These are phyloP conservation scores for Barbus barbus DNA, from an alignment of 2,113 vertebrate species.

Conservation along the genomic window DNA sequence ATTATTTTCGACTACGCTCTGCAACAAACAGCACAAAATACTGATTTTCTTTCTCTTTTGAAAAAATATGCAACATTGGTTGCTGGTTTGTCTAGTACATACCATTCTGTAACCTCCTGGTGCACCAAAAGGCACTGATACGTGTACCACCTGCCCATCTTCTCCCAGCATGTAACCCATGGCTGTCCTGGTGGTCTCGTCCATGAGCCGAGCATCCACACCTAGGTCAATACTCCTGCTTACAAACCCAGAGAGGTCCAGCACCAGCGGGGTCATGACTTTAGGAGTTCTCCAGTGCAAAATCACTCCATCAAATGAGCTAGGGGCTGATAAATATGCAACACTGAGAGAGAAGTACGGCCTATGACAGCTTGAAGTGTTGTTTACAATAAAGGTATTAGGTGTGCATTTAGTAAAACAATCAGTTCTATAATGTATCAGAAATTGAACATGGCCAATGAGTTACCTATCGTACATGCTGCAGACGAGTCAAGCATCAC, in stretches of 20 bases:
- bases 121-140: slow-evolving; percentile 60
- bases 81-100: neutral
- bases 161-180: slow-evolving; percentile 52
- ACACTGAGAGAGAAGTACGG: neutral
- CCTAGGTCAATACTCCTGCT: slow-evolving; percentile 53
- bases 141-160: slow-evolving; percentile 46
- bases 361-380: neutral
- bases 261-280: slow-evolving; percentile 49
- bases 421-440: neutral
- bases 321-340: slow-evolving; percentile 47
- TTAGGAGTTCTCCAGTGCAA: slow-evolving; percentile 59
- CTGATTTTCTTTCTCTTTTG: no score
- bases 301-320: slow-evolving; percentile 48
- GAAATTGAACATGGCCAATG: neutral
- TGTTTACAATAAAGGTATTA: neutral
- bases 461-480: slow-evolving; percentile 63
- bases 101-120: slow-evolving; percentile 65
- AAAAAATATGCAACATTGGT: no score
- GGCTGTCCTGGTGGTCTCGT: neutral
- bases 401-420: neutral
- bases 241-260: slow-evolving; percentile 36
- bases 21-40: no score
- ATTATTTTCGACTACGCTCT: no score
- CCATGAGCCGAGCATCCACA: slow-evolving; percentile 56
- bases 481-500: slow-evolving; percentile 62